phyloP scores from a whole-genome alignment of 1,140 invertebrate genomes.

The Goniozus legneri region DNA sequence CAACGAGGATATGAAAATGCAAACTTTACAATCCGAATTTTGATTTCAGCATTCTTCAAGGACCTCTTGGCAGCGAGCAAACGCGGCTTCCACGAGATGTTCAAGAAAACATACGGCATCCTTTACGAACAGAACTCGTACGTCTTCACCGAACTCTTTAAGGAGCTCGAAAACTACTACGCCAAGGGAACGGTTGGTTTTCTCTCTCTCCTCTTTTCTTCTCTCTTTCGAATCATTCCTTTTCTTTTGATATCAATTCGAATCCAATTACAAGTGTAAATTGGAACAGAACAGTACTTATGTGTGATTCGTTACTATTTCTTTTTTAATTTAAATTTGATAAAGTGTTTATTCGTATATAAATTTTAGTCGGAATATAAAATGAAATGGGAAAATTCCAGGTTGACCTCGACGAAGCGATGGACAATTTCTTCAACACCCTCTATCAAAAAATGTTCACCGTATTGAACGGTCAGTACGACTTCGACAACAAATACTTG shows the following conservation, averaged over 20 bases:
- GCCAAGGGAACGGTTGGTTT: slow-evolving; percentile 63
- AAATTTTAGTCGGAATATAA: not conserved
- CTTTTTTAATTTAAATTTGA: too few relatives aligned
- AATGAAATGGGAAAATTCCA: slow-evolving; percentile 33
- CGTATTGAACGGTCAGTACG: slow-evolving; percentile 87
- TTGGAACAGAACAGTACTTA: too few relatives aligned
- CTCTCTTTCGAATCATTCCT: not conserved
- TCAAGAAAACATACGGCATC: slow-evolving; percentile 89
- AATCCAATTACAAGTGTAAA: slow-evolving; percentile 12
- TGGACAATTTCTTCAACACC: slow-evolving; percentile 90
- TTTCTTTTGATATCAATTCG: slow-evolving; percentile 8
- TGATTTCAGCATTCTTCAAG: slow-evolving; percentile 77
- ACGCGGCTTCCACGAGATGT: slow-evolving; percentile 89
- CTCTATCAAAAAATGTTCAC: slow-evolving; percentile 96
- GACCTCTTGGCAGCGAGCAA: slow-evolving; percentile 79
- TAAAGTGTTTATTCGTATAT: slow-evolving; percentile 2
- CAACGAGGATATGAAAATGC: too few relatives aligned
- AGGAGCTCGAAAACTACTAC: slow-evolving; percentile 88
- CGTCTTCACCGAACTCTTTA: slow-evolving; percentile 89
- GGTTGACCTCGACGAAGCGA: slow-evolving; percentile 76
- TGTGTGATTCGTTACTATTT: too few relatives aligned
- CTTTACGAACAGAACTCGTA: slow-evolving; percentile 92
- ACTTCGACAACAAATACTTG: slow-evolving; percentile 82
- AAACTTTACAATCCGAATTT: too few relatives aligned
- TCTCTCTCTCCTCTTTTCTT: too few relatives aligned